phyloP scores from a whole-genome alignment of 2,797 vertebrate species.

The Corythornis leucogaster region DNA sequence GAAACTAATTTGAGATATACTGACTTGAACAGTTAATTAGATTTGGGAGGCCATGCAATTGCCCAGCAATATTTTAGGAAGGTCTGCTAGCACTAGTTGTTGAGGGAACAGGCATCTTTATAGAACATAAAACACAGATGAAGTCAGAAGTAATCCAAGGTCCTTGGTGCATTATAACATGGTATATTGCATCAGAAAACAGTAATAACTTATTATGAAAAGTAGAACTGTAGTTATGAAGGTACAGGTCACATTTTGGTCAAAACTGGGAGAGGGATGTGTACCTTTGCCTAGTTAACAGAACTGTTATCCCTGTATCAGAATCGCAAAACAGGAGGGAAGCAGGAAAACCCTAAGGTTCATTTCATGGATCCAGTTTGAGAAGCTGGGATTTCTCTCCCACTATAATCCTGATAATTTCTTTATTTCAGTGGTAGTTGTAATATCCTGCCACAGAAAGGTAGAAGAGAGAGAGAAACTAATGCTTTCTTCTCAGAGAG shows the following conservation, averaged over 20 bases:
- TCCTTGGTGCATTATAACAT: not conserved
- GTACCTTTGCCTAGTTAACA: not conserved
- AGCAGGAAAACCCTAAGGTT: not conserved
- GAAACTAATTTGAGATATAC: slow-evolving; percentile 24
- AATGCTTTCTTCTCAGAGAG: not conserved
- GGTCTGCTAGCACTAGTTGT: slow-evolving; percentile 6
- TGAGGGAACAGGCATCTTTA: slow-evolving; percentile 30
- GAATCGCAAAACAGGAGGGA: not conserved
- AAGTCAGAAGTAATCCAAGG: slow-evolving; percentile 18
- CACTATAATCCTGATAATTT: not conserved
- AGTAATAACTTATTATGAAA: not conserved
- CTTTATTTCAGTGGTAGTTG: not conserved
- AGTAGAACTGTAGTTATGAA: not conserved
- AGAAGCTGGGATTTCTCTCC: not conserved
- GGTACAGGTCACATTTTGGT: not conserved
- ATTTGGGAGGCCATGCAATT: slow-evolving; percentile 14
- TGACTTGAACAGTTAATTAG: slow-evolving; percentile 56
- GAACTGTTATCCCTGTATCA: not conserved
- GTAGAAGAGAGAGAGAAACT: not conserved
- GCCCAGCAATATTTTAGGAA: slow-evolving; percentile 41
- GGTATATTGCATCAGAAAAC: not conserved
- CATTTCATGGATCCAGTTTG: not conserved
- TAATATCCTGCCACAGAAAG: not conserved
- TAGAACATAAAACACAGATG: slow-evolving; percentile 47
- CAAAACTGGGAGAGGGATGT: not conserved